Evolutionary conservation across 2,113 vertebrate species (phyloP).

Genomic region (Cyanoliseus patagonus): DNA sequence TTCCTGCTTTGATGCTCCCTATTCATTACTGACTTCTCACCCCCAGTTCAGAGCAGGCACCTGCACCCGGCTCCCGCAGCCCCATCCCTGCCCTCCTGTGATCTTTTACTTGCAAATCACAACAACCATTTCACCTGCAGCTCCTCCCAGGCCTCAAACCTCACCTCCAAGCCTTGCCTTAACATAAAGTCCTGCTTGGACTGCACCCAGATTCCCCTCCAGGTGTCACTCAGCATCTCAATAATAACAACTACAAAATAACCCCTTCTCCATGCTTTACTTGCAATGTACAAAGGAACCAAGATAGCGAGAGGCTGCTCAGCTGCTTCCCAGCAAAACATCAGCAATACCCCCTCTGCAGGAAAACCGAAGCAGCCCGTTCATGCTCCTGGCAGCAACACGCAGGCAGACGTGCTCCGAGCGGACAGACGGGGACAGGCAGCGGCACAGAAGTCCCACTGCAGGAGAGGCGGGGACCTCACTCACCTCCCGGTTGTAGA

Average conservation of each 20-base stretch:
- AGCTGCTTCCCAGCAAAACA: neutral
- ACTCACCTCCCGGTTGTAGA: constrained; percentile 82
- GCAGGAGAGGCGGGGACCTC: neutral
- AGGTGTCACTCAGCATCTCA: neutral
- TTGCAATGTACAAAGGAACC: neutral
- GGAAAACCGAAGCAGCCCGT: neutral
- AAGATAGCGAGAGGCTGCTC: neutral
- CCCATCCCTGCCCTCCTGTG: neutral
- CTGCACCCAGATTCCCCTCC: neutral
- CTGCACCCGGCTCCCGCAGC: neutral
- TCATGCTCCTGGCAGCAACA: neutral
- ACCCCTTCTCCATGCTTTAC: neutral
- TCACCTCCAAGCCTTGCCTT: neutral
- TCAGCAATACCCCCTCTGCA: neutral
- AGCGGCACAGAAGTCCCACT: neutral
- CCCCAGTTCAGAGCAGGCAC: neutral
- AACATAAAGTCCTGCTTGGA: neutral
- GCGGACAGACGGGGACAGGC: neutral
- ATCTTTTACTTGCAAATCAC: constrained; percentile 27
- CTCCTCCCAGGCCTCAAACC: neutral
- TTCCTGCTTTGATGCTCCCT: neutral
- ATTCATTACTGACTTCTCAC: neutral
- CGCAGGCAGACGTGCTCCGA: neutral
- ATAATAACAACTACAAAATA: neutral
- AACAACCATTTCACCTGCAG: neutral